phyloP scores from a whole-genome alignment of 53 echinoderm and acorn worm genomes.

The Echinometra lucunter region DNA sequence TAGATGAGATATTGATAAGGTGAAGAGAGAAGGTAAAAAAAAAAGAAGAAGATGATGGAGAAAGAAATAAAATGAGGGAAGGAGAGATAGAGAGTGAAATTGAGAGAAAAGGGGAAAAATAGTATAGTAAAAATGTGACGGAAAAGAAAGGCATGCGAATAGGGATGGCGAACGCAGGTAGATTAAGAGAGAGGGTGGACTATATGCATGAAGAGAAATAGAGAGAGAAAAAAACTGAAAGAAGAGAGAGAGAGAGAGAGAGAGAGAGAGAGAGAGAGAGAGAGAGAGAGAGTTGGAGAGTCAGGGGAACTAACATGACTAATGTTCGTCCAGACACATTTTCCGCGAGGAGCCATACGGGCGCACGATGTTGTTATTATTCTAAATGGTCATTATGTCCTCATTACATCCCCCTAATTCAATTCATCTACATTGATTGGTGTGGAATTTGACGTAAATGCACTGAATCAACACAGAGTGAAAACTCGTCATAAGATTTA shows the following conservation, averaged over 20 bases:
- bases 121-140: too few species aligned
- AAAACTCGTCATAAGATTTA: background rate
- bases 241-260: background rate
- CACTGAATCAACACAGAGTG: conserved; percentile 8
- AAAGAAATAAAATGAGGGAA: background rate
- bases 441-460: conserved; percentile 38
- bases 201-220: background rate
- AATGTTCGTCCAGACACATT: background rate
- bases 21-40: background rate
- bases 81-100: background rate
- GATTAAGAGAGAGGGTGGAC: too few species aligned
- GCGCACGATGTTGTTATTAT: conserved; percentile 31
- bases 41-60: background rate
- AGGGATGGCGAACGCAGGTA: background rate
- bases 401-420: conserved; percentile 40
- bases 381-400: conserved; percentile 52
- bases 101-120: background rate
- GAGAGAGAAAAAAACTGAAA: background rate
- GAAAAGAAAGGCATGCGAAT: background rate
- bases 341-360: background rate
- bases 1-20: background rate
- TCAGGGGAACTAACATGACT: too few species aligned
- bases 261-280: background rate
- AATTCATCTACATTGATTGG: conserved; percentile 38
- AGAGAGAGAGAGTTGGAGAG: background rate